Evolutionary conservation across 2,888 invertebrate species (phyloP).

Genomic region (Glyphotaelius pellucidus): DNA sequence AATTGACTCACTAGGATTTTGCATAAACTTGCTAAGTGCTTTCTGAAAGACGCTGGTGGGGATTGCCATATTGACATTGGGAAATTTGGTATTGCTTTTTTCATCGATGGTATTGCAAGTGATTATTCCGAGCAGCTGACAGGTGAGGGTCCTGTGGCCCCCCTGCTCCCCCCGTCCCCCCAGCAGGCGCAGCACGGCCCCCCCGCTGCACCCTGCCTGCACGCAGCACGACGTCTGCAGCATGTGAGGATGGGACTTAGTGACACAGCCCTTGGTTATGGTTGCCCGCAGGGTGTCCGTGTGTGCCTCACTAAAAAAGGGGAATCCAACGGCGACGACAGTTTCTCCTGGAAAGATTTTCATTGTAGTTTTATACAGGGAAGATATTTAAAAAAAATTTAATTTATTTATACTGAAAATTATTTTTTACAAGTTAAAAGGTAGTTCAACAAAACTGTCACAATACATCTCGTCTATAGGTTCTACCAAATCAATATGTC

Average conservation of each 20-base stretch:
- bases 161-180: constrained; percentile 70
- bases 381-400: not conserved
- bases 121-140: constrained; percentile 77
- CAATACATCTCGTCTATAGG: too few species aligned
- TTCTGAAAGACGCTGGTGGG: constrained; percentile 74
- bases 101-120: constrained; percentile 78
- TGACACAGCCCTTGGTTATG: constrained; percentile 78
- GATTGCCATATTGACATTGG: constrained; percentile 80
- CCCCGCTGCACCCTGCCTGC: constrained; percentile 81
- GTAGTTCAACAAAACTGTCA: too few species aligned
- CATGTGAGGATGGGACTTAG: constrained; percentile 76
- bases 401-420: too few species aligned
- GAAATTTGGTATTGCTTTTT: constrained; percentile 75
- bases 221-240: constrained; percentile 81
- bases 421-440: not conserved
- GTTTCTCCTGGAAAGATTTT: constrained; percentile 74
- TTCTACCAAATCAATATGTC: too few species aligned
- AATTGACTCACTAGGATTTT: constrained; percentile 44
- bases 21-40: constrained; percentile 35
- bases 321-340: constrained; percentile 79
- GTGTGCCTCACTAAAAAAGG: constrained; percentile 77
- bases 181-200: constrained; percentile 76
- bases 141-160: constrained; percentile 54
- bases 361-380: not conserved
- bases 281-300: constrained; percentile 74